phyloP scores from a whole-genome alignment of 2,797 vertebrate genomes.

The Sebastes kiyomatsui region DNA sequence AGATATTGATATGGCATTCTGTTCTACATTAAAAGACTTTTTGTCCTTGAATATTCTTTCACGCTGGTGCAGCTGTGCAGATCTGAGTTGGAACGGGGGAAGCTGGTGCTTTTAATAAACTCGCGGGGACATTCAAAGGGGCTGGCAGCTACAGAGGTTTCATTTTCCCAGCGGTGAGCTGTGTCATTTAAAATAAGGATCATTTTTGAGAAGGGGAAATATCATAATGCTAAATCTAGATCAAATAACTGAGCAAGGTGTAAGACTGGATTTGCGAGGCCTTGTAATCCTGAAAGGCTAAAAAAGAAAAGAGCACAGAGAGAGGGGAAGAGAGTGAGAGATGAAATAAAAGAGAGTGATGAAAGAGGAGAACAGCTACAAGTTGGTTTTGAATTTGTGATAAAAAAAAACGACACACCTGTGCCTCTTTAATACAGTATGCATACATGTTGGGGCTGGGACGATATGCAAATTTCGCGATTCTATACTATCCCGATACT shows the following conservation, averaged over 20 bases:
- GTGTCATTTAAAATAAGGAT: constrained; percentile 80
- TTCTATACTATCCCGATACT: too few relatives aligned
- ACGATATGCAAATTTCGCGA: too few relatives aligned
- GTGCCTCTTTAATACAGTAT: constrained; percentile 14
- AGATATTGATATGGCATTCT: constrained; percentile 67
- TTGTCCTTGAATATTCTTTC: constrained; percentile 80
- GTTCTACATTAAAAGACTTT: constrained; percentile 71
- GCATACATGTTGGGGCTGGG: neutral
- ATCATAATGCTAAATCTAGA: constrained; percentile 79
- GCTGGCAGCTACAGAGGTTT: constrained; percentile 79
- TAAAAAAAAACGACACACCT: constrained; percentile 31
- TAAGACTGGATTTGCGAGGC: constrained; percentile 66
- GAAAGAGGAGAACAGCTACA: constrained; percentile 14
- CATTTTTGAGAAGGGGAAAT: constrained; percentile 72
- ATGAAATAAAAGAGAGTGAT: constrained; percentile 19
- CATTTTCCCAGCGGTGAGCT: constrained; percentile 79
- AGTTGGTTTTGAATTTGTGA: constrained; percentile 40
- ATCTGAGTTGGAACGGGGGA: constrained; percentile 67
- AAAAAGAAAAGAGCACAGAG: constrained; percentile 21
- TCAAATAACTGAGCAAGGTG: constrained; percentile 74
- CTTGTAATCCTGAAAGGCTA: constrained; percentile 64
- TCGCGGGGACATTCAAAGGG: constrained; percentile 78
- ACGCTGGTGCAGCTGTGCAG: constrained; percentile 73
- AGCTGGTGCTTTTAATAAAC: constrained; percentile 83
- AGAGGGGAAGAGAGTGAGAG: constrained; percentile 1